A percentile compares a stretch with the other conserved stretches of the same genome.
Evolutionary conservation across 2,113 vertebrate species (phyloP).

Genomic region (Clarias macrocephalus): DNA sequence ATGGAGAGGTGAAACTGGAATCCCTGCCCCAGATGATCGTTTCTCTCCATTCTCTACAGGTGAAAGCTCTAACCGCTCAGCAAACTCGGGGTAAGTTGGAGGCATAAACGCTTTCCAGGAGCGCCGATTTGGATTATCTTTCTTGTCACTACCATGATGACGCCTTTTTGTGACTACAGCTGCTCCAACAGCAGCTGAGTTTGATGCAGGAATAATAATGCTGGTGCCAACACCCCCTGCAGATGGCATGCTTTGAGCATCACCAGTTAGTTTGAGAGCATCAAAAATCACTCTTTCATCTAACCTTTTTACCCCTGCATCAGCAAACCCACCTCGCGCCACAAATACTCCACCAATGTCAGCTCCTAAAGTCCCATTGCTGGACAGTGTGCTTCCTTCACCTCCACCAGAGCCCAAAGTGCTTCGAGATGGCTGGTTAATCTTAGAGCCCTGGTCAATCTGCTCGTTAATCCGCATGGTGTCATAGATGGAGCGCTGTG

Average conservation of each 20-base stretch:
- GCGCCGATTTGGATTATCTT: conserved; percentile 91
- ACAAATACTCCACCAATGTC: conserved; percentile 79
- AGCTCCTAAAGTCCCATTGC: conserved; percentile 89
- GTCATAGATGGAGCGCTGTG: conserved; percentile 98
- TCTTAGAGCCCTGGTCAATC: conserved; percentile 94
- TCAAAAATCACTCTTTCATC: conserved; percentile 97
- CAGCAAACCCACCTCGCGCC: conserved; percentile 66
- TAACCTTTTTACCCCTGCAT: conserved; percentile 78
- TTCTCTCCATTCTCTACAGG: conserved; percentile 77
- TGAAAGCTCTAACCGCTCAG: conserved; percentile 86
- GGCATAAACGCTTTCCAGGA: conserved; percentile 99
- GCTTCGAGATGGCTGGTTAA: conserved; percentile 90
- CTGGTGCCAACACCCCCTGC: conserved; percentile 60
- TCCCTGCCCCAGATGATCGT: conserved; percentile 73
- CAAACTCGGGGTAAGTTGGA: conserved; percentile 91
- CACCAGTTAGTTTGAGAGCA: conserved; percentile 91
- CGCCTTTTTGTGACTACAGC: conserved; percentile 84
- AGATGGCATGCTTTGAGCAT: conserved; percentile 78
- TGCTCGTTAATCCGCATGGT: conserved; percentile 99
- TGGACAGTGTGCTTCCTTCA: conserved; percentile 88
- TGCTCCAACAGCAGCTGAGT: conserved; percentile 65
- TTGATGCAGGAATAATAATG: conserved; percentile 64
- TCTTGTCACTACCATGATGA: conserved; percentile 77
- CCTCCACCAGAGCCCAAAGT: conserved; percentile 83
- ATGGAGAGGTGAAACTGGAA: conserved; percentile 68